Evolutionary conservation across 2,888 invertebrate genomes (phyloP), one percentile per base, ranked within the genome.

Genomic region (Cheilosia vulpina): DNA sequence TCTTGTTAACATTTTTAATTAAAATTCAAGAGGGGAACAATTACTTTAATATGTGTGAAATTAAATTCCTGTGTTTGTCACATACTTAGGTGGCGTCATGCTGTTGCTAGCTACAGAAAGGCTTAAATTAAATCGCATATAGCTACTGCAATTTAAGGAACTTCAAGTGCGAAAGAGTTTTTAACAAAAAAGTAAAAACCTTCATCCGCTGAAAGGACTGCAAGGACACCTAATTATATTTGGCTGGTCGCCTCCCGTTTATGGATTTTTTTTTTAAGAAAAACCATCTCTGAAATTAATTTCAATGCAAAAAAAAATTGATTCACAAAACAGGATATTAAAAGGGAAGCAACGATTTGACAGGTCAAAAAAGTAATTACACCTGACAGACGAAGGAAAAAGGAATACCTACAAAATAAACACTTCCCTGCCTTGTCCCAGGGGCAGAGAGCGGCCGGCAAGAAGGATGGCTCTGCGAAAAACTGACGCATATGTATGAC

Each of bases 341-440:
- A 83, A 82, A 71, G 55, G 72, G 72, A 66, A 62, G 71, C 55
- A 78, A 60, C 27, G 55, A 68, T 73, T 73, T 45, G 62, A 31
- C 34, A 78, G 76, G 76, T 81, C 76, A 81, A 63, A 68, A 80
- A 78, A 73, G 82, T 73, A 83, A 83, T 83, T 78, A 78, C 78
- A 68, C 72, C 72, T 68, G 47, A 24, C 58, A 78, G 47, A 55
- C 62, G 34, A 27, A n/a, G 34, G 7, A 21, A 58, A 15, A 27
- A 52, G 62, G 60, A 52, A 21, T 9, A 11, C 15, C 21, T 17
- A 53, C 9, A 47, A 47, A 47, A 47, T 47, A 47, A 47, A 19
- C 9, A 47, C 47, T 19, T 47, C 21, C 52, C 65, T 38, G 53
- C 38, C 45, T 2, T 38, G n/a, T 65, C 65, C 41, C 60, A 13